Conservation (phyloP, 2,797 vertebrate species). For the Sebastiscus tertius region DNA sequence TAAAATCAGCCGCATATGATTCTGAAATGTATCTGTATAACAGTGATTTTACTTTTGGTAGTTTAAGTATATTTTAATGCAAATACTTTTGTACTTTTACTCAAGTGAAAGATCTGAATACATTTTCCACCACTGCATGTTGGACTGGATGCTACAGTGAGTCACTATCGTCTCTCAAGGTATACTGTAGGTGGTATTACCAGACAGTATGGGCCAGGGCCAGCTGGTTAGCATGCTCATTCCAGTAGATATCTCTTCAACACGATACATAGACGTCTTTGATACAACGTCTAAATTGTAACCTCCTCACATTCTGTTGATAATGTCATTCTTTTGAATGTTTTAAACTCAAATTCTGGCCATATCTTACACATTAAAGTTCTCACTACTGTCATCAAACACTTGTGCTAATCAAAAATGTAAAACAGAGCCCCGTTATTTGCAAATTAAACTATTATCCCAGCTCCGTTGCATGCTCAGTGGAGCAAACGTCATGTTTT, state of each 20-base stretch:
- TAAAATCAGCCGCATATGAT: too few species aligned
- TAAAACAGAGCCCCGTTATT: conserved; percentile 12
- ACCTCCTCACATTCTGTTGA: neutral
- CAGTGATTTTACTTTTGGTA: too few species aligned
- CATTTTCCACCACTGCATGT: neutral
- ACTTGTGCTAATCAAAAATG: conserved; percentile 13
- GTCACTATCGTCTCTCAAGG: neutral
- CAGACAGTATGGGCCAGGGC: neutral
- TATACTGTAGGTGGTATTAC: neutral
- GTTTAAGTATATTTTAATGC: too few species aligned
- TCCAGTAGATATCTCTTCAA: neutral
- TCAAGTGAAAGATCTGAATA: too few species aligned
- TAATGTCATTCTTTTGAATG: neutral
- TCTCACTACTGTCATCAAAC: neutral
- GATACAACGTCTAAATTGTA: neutral
- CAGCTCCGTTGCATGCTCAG: conserved; percentile 36
- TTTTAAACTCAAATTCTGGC: neutral
- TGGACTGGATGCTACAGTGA: neutral
- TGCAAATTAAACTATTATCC: conserved; percentile 50
- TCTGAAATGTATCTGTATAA: too few species aligned
- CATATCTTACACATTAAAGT: neutral
- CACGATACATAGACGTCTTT: neutral
- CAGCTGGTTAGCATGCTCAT: neutral
- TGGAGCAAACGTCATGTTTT: conserved; percentile 38
- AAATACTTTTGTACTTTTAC: too few species aligned